Evolutionary conservation across 2,113 vertebrate species (phyloP).

Genomic region (Egretta garzetta): DNA sequence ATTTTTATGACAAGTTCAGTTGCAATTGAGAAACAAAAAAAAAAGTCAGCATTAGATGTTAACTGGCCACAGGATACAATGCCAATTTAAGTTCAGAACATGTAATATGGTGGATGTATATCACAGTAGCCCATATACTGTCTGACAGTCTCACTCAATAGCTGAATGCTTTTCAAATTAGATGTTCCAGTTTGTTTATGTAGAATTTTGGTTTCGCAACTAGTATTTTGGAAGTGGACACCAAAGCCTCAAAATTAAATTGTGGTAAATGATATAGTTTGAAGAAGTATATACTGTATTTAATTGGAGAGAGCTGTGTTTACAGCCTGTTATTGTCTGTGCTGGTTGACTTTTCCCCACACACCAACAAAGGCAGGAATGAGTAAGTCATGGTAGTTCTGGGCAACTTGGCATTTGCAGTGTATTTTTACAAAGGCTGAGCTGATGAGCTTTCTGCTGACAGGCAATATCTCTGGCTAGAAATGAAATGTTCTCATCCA

Average conservation of each 20-base stretch:
- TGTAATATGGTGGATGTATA: background rate
- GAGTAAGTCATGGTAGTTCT: background rate
- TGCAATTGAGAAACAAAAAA: background rate
- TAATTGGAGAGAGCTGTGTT: background rate
- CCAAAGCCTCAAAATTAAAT: background rate
- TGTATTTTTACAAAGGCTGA: background rate
- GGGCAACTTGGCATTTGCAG: background rate
- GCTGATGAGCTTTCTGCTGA: background rate
- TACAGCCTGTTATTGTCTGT: slow-evolving; percentile 2
- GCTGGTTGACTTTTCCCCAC: background rate
- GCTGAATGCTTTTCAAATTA: slow-evolving; percentile 5
- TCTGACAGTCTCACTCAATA: background rate
- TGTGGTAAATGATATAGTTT: background rate
- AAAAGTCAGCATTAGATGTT: background rate
- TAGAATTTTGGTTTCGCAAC: background rate
- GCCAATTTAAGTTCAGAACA: background rate
- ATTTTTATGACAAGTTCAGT: background rate
- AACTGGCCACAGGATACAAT: background rate
- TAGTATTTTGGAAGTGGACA: slow-evolving; percentile 23
- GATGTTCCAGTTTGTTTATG: background rate
- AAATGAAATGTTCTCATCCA: background rate
- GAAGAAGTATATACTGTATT: background rate
- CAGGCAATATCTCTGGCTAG: background rate
- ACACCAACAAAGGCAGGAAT: background rate
- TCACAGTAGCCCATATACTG: background rate